Evolutionary conservation across 2,888 invertebrate species (phyloP), one percentile per base, ranked within the genome.

Genomic region (Meganola albula): DNA sequence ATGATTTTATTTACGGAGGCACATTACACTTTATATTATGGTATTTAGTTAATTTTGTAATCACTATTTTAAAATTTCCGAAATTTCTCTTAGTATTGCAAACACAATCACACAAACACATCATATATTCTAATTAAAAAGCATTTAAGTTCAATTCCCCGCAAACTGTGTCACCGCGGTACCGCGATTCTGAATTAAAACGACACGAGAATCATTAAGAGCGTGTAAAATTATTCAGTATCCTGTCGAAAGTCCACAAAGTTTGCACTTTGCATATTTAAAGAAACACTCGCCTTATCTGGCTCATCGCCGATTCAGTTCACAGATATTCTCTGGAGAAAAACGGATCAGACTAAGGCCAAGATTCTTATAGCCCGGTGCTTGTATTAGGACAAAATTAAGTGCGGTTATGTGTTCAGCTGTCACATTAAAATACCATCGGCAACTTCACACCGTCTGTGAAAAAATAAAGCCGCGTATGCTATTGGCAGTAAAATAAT

Each of bases 211-310:
- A 67, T 68, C 75, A 76, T 80, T 78, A 80, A 78, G 75, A 74
- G 70, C 75, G 79, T 83, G 82, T 82, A 82, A 80, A 80, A 82
- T 84, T 82, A 83, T 83, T 80, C 82, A 79, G 74, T 55, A 61
- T 72, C 71, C 77, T 72, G 75, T 77, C 76, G 74, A 74, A 74
- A 73, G 68, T 66, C 66, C 59, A 70, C 74, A 77, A 78, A 79
- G 77, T 82, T 79, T 74, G 74, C 80, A 74, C 75, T 83, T 76
- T 80, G 80, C 83, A 83, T 85, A 82, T 78, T 80, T 79, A 80
- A 83, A 79, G 78, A 74, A 73, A 79, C 75, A 68, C 65, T 58
- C 61, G 58, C 80, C 77, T 80, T 85, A 84, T 84, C 83, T 65
- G 75, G 73, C 70, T 69, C 72, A 83, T 84, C 84, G 73, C 56